Base-by-base conservation (phyloP, 2,113 vertebrate genomes). In the Caranx melampygus region DNA sequence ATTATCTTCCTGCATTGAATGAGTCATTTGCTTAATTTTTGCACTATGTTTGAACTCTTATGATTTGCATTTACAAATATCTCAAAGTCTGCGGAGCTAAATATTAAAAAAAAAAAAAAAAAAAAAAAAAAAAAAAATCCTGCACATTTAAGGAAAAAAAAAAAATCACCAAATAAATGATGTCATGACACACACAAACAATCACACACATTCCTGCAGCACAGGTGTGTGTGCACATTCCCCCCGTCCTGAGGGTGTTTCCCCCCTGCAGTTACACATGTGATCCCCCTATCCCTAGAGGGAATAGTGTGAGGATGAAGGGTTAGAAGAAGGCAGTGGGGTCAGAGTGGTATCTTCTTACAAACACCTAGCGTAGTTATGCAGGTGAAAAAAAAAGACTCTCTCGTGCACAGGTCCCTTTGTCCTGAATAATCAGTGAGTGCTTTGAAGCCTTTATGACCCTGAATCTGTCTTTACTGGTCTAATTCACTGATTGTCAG, bases 371-470 rank as follows among this genome's bases (percentile, higher is more conserved):
- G 75, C 88, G 90, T 81, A 83, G 75, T 88, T 82, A 88, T 47
- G 74, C 57, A 89, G 78, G 77, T 84, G 44, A 69, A 85, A 77
- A n/a, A 81, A 71, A 44, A 62, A 75, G 73, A 40, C 14, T 75
- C 65, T 90, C 83, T 89, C 85, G 87, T 82, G 87, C 86, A 79
- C 62, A 85, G 73, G 57, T 75, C 74, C 83, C 89, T 90, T 92
- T 94, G 90, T 93, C 93, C 87, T 81, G 72, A 57, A 26, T 84
- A 89, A 92, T 91, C 88, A 87, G 82, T 0, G 44, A 84, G 40
- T 37, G 76, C 91, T 94, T 94, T 94, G 93, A 94, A 90, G 92
- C 84, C 74, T 90, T 91, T 86, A 82, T 90, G 87, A 66, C 67
- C 67, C 45, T 21, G 66, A 70, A 83, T 77, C 49, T 82, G 62